Evolutionary conservation across 2,888 invertebrate species (phyloP).

Genomic region (Cactoblastis cactorum): DNA sequence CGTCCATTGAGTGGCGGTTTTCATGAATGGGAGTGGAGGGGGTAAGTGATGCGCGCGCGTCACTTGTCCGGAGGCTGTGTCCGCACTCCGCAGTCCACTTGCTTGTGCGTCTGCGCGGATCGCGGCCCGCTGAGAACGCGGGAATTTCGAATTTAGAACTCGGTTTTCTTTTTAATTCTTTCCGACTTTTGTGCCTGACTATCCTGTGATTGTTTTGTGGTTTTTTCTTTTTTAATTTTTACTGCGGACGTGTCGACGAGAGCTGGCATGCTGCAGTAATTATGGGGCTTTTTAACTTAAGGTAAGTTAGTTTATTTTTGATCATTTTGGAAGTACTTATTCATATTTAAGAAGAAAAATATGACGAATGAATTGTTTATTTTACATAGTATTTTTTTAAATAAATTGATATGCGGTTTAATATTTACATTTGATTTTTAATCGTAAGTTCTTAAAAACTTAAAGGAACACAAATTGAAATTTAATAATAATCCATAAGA

Average conservation of each 20-base stretch:
- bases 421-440: background rate
- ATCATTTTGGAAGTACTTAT: too few species aligned
- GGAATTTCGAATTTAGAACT: conserved; percentile 53
- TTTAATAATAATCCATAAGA: background rate
- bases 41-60: conserved; percentile 49
- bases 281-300: conserved; percentile 62
- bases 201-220: conserved; percentile 46
- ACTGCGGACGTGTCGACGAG: conserved; percentile 31
- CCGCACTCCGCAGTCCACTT: conserved; percentile 41
- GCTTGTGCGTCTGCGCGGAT: conserved; percentile 53
- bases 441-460: too few species aligned
- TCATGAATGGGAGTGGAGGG: conserved; percentile 71
- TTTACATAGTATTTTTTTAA: background rate
- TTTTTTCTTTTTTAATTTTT: conserved; percentile 26
- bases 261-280: conserved; percentile 59
- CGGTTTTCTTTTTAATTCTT: conserved; percentile 28
- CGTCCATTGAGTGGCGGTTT: conserved; percentile 52
- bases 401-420: too few species aligned
- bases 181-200: conserved; percentile 40
- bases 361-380: background rate
- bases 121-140: conserved; percentile 44
- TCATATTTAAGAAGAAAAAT: too few species aligned
- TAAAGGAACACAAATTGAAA: background rate
- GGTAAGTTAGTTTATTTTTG: conserved; percentile 39
- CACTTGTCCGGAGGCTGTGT: conserved; percentile 46